Percentiles rank a stretch among this genome's conserved stretches.
Evolutionary conservation across 2,797 vertebrate genomes (phyloP).

Genomic region (Tapera naevia): DNA sequence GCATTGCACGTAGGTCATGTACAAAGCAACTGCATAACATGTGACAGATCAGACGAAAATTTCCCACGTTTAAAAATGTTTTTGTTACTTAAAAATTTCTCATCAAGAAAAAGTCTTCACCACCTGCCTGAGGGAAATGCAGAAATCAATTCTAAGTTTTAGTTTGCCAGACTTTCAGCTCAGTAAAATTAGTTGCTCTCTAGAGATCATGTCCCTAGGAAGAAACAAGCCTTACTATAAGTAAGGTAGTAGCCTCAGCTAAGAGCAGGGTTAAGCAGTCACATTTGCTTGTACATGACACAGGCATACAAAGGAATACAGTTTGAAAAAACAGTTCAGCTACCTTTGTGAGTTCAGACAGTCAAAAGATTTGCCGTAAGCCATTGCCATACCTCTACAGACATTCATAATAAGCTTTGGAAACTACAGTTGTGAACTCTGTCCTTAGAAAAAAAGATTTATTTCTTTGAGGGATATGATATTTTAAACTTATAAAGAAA

Average conservation of each 20-base stretch:
- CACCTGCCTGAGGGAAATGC: not conserved
- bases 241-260: not conserved
- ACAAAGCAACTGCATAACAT: not conserved
- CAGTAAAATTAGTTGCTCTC: not conserved
- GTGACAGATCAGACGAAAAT: not conserved
- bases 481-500: not conserved
- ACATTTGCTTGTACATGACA: not conserved
- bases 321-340: not conserved
- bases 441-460: not conserved
- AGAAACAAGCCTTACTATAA: not conserved
- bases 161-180: not conserved
- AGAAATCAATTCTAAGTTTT: not conserved
- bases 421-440: not conserved
- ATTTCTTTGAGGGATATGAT: not conserved
- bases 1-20: not conserved
- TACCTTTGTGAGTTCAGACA: not conserved
- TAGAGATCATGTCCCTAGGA: not conserved
- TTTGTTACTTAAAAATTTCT: not conserved
- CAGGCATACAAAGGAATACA: not conserved
- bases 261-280: not conserved
- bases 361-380: not conserved
- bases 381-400: not conserved
- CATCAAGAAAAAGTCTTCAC: not conserved
- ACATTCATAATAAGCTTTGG: not conserved
- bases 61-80: not conserved